Base-by-base conservation (phyloP, 2,113 vertebrate species). In the Podarcis muralis region DNA sequence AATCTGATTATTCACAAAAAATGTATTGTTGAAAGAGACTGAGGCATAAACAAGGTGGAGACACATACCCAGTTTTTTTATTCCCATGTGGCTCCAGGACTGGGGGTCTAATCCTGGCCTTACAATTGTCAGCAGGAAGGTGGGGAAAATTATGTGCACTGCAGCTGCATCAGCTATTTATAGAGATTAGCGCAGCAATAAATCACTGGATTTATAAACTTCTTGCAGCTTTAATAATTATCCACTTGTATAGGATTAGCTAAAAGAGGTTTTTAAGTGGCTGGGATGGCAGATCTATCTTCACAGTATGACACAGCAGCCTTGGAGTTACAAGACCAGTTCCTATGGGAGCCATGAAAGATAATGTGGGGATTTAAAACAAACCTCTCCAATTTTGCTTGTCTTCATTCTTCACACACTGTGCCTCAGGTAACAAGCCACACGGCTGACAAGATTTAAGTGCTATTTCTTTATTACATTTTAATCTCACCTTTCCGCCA, bases 141-240 rank as follows among this genome's bases (percentile, higher is more conserved):
- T 84, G 37, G 35, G 89, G 80, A 20, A 22, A 74, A 30, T 35
- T 72, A 30, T 23, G 12, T 87, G 82, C 68, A 87, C 6, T 65
- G 15, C 76, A 6, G 35, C 25, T 76, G 66, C 9, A 79, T 59
- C 48, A 37, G 65, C 48, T 2, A 12, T 11, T 89, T 86, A 53
- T 35, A 91, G 90, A 93, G 48, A 68, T 86, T 90, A 91, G 32
- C 8, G 72, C 4, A 30, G 83, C 20, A 87, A 18, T 8, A 72
- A 93, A 37, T 91, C 76, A 94, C 20, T 6, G 35, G 20, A 90
- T 86, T 91, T 79, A 43, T 77, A 81, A 89, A 74, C 69, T 79
- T 90, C 2, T 69, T 94, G n/a, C 48, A 88, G 74, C 68, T 75
- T 71, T 88, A 84, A 65, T 87, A 92, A 94, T 93, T 92, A 89